Conservation (phyloP, 2,797 vertebrate species). For the Ambastaia sidthimunki region DNA sequence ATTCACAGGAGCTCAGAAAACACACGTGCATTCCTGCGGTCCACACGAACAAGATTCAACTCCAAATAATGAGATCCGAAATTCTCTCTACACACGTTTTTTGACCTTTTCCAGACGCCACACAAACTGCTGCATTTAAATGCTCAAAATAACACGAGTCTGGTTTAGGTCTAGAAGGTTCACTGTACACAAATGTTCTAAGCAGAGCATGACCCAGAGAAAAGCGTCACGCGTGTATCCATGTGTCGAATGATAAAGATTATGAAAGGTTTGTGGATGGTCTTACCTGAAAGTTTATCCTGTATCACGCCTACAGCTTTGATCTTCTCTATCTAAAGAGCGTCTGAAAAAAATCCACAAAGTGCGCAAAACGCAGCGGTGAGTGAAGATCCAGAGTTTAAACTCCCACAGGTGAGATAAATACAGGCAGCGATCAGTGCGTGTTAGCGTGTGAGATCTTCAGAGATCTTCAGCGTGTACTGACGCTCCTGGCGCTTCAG, state of each 20-base stretch:
- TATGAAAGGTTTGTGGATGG: neutral
- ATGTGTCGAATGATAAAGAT: neutral
- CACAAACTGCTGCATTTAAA: neutral
- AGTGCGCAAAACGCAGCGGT: neutral
- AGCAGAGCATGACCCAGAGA: neutral
- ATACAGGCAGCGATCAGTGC: too few species aligned
- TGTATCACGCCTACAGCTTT: neutral
- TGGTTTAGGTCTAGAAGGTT: neutral
- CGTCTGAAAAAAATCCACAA: neutral
- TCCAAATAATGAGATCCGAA: slow-evolving; percentile 13
- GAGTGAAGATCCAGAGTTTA: too few species aligned
- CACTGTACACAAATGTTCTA: neutral
- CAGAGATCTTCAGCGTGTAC: too few species aligned
- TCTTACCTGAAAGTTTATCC: slow-evolving; percentile 6
- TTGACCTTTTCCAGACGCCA: neutral
- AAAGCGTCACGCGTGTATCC: too few species aligned
- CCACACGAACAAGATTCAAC: neutral
- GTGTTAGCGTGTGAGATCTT: too few species aligned
- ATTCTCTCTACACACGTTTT: neutral
- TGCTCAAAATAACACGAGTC: neutral
- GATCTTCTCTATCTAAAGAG: neutral
- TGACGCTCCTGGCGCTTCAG: too few species aligned
- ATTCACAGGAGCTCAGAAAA: too few species aligned
- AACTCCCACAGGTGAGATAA: too few species aligned
- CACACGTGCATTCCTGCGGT: neutral